Evolutionary conservation across 2,113 vertebrate genomes (phyloP).

Genomic region (Protobothrops mucrosquamatus): DNA sequence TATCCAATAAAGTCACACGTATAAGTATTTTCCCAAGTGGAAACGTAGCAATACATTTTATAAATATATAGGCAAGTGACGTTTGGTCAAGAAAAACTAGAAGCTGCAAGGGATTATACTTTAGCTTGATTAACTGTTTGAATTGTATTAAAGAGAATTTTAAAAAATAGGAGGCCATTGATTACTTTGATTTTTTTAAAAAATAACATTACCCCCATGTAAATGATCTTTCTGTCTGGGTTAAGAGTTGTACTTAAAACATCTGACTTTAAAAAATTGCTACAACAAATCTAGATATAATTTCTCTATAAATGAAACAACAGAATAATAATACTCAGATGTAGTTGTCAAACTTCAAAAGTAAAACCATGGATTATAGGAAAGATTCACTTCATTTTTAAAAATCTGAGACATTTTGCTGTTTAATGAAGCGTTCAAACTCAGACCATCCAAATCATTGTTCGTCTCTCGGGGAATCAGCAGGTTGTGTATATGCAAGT

Average conservation of each 20-base stretch:
- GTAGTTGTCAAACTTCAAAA: too few relatives aligned
- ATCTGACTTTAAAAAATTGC: neutral
- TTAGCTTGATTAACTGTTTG: neutral
- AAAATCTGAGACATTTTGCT: neutral
- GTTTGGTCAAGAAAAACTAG: fast-evolving
- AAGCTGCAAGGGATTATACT: neutral
- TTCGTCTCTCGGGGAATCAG: neutral
- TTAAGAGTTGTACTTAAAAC: neutral
- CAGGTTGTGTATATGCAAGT: neutral
- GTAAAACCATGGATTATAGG: neutral
- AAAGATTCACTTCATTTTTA: neutral
- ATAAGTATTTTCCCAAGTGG: slow-evolving; percentile 1
- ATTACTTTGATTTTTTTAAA: neutral
- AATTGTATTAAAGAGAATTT: too few relatives aligned
- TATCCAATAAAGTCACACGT: neutral
- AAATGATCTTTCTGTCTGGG: neutral
- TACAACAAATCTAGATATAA: neutral
- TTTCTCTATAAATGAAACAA: neutral
- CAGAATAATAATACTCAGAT: neutral
- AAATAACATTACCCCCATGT: neutral
- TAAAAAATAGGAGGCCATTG: neutral
- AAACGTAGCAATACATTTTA: slow-evolving; percentile 9
- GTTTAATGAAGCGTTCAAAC: neutral
- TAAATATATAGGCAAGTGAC: neutral
- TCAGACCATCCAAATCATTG: neutral